Conservation (phyloP, 2,888 invertebrate species). For the Iselma pallidipennis region DNA sequence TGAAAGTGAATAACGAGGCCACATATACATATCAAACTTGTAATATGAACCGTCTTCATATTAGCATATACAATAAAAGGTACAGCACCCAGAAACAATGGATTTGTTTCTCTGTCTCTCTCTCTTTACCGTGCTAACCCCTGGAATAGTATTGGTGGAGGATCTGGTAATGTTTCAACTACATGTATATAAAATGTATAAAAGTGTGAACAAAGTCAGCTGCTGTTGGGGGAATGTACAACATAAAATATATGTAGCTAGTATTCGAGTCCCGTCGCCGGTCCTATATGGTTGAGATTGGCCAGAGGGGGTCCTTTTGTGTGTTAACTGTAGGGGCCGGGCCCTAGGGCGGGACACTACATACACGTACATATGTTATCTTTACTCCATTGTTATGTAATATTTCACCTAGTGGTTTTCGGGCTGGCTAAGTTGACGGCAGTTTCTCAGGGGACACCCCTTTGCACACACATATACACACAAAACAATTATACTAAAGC, state of each 20-base stretch:
- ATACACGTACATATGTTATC: conserved; percentile 45
- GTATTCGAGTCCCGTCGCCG: conserved; percentile 15
- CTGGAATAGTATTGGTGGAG: too few relatives aligned
- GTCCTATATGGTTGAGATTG: conserved; percentile 45
- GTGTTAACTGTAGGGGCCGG: conserved; percentile 51
- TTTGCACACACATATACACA: background rate
- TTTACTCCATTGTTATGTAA: conserved; percentile 38
- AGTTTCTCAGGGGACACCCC: background rate
- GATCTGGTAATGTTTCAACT: conserved; percentile 12
- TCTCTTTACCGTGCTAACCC: too few relatives aligned
- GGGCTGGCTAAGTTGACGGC: background rate
- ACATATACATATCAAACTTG: conserved; percentile 17
- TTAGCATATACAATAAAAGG: conserved; percentile 16
- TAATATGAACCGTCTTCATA: conserved; percentile 17
- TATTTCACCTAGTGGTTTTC: conserved; percentile 4
- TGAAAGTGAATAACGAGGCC: conserved; percentile 25
- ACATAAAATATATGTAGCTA: background rate
- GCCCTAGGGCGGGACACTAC: conserved; percentile 50
- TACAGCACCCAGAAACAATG: conserved; percentile 15
- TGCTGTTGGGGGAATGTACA: conserved; percentile 31
- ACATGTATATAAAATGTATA: conserved; percentile 11
- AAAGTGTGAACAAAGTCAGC: conserved; percentile 51
- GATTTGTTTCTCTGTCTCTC: background rate
- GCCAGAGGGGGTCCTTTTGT: conserved; percentile 51
- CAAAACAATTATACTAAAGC: background rate